phyloP scores from a whole-genome alignment of 37 sponge, comb jelly and placozoan species.

The Oopsacas minuta region DNA sequence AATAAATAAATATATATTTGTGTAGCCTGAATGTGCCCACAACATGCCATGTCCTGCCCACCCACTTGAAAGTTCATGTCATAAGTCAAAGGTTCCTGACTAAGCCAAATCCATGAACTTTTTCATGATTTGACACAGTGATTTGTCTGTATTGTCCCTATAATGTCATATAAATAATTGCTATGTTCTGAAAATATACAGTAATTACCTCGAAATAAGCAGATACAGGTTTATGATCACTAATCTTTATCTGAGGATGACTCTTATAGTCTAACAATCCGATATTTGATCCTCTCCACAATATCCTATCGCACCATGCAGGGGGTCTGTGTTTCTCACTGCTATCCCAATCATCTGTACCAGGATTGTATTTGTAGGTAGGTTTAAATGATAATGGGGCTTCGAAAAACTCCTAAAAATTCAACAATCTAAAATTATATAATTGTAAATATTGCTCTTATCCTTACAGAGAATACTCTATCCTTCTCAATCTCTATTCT shows the following conservation, averaged over 20 bases:
- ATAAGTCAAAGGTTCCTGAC: too few species aligned
- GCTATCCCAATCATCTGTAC: conserved; percentile 31
- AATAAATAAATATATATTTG: too few species aligned
- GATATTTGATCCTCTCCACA: conserved; percentile 48
- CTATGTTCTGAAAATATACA: too few species aligned
- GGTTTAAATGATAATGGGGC: conserved; percentile 43
- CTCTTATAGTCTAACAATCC: conserved; percentile 27
- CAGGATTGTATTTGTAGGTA: conserved; percentile 48
- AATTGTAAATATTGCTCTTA: neutral
- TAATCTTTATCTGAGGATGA: conserved; percentile 43
- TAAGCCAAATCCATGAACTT: too few species aligned
- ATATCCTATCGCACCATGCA: conserved; percentile 65
- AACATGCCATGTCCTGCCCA: too few species aligned
- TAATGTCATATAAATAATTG: too few species aligned
- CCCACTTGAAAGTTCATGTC: too few species aligned
- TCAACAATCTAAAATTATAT: neutral
- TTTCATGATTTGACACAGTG: too few species aligned
- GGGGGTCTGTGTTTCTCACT: conserved; percentile 47
- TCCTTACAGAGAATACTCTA: neutral
- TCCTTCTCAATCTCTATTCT: neutral
- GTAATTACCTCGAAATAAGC: conserved; percentile 33
- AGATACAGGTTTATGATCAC: conserved; percentile 67
- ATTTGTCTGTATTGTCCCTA: too few species aligned
- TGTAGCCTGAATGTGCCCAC: too few species aligned
- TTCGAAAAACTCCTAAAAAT: conserved; percentile 41